phyloP scores from a whole-genome alignment of 2,797 vertebrate species.

The Rhincodon typus region DNA sequence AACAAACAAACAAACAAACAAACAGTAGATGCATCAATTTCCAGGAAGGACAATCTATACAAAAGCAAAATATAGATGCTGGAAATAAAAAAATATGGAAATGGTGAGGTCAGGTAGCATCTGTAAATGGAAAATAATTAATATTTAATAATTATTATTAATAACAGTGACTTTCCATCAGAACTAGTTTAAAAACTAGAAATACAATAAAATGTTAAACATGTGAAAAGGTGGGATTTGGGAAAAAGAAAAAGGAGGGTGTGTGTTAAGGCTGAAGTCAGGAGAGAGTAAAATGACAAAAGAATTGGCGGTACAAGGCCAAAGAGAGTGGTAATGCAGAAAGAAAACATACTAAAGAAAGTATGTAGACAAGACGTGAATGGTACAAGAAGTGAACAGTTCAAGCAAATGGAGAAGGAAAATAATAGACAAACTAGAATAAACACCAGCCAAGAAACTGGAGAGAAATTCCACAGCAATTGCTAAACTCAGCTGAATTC shows the following conservation, averaged over 20 bases:
- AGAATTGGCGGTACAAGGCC: not conserved
- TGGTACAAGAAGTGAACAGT: not conserved
- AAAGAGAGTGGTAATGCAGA: not conserved
- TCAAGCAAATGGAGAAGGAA: not conserved
- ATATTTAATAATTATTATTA: not conserved
- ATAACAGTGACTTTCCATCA: not conserved
- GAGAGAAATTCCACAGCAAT: not conserved
- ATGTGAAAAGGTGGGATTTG: too few relatives aligned
- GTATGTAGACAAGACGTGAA: not conserved
- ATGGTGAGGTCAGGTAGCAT: not conserved
- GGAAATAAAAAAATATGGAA: not conserved
- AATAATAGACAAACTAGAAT: not conserved
- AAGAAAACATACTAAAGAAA: not conserved
- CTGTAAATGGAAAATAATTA: not conserved
- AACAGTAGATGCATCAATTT: not conserved
- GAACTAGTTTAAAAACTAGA: not conserved
- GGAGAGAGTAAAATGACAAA: not conserved
- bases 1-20: not conserved
- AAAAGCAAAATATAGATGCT: not conserved
- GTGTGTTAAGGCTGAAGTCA: not conserved
- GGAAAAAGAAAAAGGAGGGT: not conserved
- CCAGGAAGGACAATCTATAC: not conserved
- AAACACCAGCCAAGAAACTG: not conserved
- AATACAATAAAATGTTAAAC: not conserved
- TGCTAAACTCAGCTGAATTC: not conserved